Evolutionary conservation across 2,797 vertebrate species (phyloP).

Genomic region (Acanthopagrus latus): DNA sequence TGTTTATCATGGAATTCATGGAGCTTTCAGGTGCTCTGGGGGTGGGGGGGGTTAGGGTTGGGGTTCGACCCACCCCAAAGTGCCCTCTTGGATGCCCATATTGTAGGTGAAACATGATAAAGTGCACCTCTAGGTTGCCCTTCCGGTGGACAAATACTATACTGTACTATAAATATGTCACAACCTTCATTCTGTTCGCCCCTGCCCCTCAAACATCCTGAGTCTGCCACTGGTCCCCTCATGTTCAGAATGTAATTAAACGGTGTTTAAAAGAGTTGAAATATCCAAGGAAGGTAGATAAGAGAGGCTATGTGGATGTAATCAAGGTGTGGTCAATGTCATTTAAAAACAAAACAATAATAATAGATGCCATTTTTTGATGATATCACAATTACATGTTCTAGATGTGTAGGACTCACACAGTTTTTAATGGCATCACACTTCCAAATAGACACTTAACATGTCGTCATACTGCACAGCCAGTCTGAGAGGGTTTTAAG

Average conservation of each 20-base stretch:
- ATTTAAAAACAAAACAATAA: neutral
- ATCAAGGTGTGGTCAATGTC: neutral
- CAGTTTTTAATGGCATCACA: neutral
- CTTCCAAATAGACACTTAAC: neutral
- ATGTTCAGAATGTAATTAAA: no score
- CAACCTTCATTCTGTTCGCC: no score
- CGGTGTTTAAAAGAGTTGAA: no score
- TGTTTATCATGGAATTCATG: conserved; percentile 5
- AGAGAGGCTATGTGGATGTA: neutral
- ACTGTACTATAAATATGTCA: no score
- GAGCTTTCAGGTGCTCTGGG: conserved; percentile 21
- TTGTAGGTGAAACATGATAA: no score
- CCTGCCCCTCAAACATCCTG: no score
- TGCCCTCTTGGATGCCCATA: no score
- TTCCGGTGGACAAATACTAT: no score
- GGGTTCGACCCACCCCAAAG: no score
- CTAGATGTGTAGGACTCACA: neutral
- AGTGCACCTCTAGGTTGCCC: no score
- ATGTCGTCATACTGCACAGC: neutral
- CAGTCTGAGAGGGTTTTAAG: neutral
- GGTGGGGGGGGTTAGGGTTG: no score
- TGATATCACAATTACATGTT: neutral
- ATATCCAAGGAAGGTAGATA: neutral
- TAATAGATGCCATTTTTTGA: neutral
- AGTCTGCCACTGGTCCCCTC: no score